Percentiles rank a stretch among this genome's conserved stretches.
phyloP scores from a whole-genome alignment of 2,797 vertebrate genomes.

The Scleropages formosus region DNA sequence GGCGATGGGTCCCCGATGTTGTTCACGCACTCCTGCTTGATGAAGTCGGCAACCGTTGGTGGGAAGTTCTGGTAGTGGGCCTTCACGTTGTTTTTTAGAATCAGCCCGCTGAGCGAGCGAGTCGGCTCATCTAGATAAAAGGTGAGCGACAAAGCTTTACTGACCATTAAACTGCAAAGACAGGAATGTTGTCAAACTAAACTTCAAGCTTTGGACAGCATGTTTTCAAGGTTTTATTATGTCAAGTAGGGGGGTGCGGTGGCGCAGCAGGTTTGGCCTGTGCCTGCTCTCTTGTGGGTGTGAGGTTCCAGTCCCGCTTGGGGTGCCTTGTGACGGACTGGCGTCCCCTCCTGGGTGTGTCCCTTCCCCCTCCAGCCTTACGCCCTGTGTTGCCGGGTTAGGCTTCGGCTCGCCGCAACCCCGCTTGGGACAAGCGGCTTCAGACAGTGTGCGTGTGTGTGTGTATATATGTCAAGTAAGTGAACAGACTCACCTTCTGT shows the following conservation, averaged over 20 bases:
- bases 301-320: too few relatives aligned
- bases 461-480: not conserved
- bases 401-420: too few relatives aligned
- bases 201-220: too few relatives aligned
- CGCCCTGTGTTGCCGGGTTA: too few relatives aligned
- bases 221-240: not conserved
- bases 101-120: slow-evolving; percentile 87
- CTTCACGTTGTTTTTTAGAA: slow-evolving; percentile 95
- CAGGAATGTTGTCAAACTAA: not conserved
- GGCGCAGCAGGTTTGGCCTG: too few relatives aligned
- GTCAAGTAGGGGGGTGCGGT: too few relatives aligned
- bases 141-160: not conserved
- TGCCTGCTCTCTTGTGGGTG: too few relatives aligned
- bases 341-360: too few relatives aligned
- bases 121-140: slow-evolving; percentile 82
- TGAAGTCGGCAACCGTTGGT: slow-evolving; percentile 82
- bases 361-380: too few relatives aligned
- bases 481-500: slow-evolving; percentile 74
- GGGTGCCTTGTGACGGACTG: too few relatives aligned
- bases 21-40: slow-evolving; percentile 92
- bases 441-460: too few relatives aligned
- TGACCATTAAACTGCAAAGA: not conserved
- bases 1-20: slow-evolving; percentile 89
- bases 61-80: slow-evolving; percentile 94
- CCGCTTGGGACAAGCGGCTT: too few relatives aligned